phyloP scores from a whole-genome alignment of 1,140 invertebrate species.

The Heliothis subflexa region DNA sequence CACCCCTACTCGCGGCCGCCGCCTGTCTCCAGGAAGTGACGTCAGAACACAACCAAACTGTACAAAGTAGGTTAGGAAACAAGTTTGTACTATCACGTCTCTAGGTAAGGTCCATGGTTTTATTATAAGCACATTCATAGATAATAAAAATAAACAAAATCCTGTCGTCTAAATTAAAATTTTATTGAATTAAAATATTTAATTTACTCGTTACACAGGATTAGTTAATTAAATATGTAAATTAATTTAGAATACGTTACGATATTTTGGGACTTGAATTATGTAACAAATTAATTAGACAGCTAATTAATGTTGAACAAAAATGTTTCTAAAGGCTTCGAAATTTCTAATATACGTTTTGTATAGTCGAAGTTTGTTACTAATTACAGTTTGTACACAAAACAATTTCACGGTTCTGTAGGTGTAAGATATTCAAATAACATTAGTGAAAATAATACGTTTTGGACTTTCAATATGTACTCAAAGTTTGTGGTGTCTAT shows the following conservation, averaged over 20 bases:
- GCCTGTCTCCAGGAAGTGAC: conserved; percentile 39
- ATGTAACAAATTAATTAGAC: conserved; percentile 11
- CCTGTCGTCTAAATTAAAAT: conserved; percentile 11
- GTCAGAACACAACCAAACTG: neutral
- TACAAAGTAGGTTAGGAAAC: conserved; percentile 6
- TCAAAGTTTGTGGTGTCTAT: conserved; percentile 19
- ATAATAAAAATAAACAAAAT: conserved; percentile 1
- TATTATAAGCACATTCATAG: conserved; percentile 15
- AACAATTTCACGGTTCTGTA: conserved; percentile 12
- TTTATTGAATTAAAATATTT: conserved; percentile 7
- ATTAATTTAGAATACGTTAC: neutral
- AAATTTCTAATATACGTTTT: conserved; percentile 19
- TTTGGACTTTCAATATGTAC: conserved; percentile 23
- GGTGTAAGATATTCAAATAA: conserved; percentile 19
- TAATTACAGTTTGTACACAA: conserved; percentile 8
- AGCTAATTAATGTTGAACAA: conserved; percentile 22
- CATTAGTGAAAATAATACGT: conserved; percentile 22
- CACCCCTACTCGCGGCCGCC: conserved; percentile 72
- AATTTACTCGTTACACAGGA: neutral
- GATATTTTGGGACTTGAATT: neutral
- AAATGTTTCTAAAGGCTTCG: neutral
- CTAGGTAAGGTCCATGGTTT: conserved; percentile 1
- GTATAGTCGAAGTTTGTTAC: conserved; percentile 8
- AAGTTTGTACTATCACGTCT: conserved; percentile 10
- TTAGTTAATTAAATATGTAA: neutral